These are phyloP conservation scores for Anastrepha ludens DNA, from an alignment of 1,140 invertebrate genomes.

Conservation along the genomic window DNA sequence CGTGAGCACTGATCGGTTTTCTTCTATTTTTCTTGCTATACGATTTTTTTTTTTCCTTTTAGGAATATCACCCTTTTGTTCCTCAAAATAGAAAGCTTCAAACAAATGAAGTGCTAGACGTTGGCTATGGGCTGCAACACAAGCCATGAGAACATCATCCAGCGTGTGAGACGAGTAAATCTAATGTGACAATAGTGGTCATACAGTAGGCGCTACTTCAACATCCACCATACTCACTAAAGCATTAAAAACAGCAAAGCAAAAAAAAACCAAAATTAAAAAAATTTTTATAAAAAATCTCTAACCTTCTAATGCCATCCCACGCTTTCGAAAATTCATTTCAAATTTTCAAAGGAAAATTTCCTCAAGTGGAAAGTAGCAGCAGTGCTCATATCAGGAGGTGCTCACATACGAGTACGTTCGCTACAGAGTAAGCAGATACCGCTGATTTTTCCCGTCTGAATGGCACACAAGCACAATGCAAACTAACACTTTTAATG, in stretches of 20 bases:
- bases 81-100: not conserved
- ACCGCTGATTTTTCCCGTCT: too few relatives aligned
- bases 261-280: too few relatives aligned
- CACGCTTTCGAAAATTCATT: not conserved
- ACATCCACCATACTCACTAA: not conserved
- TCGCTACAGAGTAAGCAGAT: too few relatives aligned
- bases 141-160: not conserved
- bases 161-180: not conserved
- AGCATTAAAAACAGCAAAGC: too few relatives aligned
- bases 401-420: too few relatives aligned
- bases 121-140: not conserved
- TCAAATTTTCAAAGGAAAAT: not conserved
- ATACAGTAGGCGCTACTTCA: not conserved
- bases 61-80: not conserved
- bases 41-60: not conserved
- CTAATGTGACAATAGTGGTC: not conserved
- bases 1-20: not conserved
- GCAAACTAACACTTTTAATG: too few relatives aligned
- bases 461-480: too few relatives aligned
- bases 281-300: not conserved
- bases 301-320: not conserved
- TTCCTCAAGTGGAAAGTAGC: conserved; percentile 29
- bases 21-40: conserved; percentile 20
- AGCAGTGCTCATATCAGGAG: too few relatives aligned
- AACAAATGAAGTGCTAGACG: not conserved